phyloP scores from a whole-genome alignment of 2,888 invertebrate genomes.

The Xestia rhomboidea region DNA sequence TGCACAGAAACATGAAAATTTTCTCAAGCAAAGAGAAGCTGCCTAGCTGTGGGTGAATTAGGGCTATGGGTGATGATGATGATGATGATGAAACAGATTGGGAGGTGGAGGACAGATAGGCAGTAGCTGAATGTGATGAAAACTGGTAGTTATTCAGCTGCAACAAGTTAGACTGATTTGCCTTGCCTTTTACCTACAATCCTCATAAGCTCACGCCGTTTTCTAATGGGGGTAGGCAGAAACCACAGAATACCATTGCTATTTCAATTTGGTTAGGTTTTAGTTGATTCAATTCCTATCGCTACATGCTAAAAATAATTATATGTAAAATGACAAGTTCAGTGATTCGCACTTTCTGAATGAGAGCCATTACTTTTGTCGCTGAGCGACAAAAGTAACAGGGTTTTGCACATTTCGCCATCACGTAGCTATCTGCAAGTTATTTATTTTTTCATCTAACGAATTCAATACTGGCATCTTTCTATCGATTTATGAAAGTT shows the following conservation, averaged over 20 bases:
- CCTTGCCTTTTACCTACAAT: background rate
- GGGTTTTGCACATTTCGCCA: slow-evolving; percentile 10
- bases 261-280: background rate
- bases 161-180: no score
- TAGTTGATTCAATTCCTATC: background rate
- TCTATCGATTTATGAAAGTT: slow-evolving; percentile 51
- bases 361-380: no score
- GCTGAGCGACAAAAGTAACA: background rate
- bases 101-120: no score
- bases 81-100: no score
- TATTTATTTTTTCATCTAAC: slow-evolving; percentile 20
- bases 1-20: background rate
- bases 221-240: background rate
- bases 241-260: background rate
- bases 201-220: background rate
- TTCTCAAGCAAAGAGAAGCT: no score
- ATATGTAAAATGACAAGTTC: background rate
- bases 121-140: no score
- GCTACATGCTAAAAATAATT: background rate
- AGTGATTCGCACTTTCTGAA: background rate
- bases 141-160: no score
- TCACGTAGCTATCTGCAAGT: slow-evolving; percentile 28
- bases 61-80: no score
- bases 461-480: slow-evolving; percentile 21
- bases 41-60: no score